A percentile compares a stretch with the other conserved stretches of the same genome.
These are phyloP conservation scores for Sesia apiformis DNA, from an alignment of 2,888 invertebrate species.

Conservation along the genomic window DNA sequence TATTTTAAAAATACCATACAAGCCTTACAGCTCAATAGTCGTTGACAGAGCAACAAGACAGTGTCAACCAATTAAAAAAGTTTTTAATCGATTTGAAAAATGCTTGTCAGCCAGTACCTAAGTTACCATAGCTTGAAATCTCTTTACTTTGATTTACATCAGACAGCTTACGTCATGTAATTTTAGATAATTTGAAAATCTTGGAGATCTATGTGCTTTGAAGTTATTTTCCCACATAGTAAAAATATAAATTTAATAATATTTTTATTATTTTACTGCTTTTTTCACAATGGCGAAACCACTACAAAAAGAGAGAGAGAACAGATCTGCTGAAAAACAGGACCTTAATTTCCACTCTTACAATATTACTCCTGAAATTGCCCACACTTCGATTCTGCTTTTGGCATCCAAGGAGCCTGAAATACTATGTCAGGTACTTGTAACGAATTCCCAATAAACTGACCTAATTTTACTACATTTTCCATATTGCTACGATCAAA, in stretches of 20 bases:
- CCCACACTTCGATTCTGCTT: slow-evolving; percentile 57
- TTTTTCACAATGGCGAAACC: slow-evolving; percentile 35
- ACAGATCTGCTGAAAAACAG: slow-evolving; percentile 57
- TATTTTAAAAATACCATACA: neutral
- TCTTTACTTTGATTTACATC: too few species aligned
- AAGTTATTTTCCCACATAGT: too few species aligned
- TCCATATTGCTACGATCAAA: neutral
- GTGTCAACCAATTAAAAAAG: too few species aligned
- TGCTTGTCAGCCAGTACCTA: too few species aligned
- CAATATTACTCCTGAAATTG: slow-evolving; percentile 57
- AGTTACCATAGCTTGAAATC: too few species aligned
- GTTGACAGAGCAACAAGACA: too few species aligned
- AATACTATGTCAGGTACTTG: slow-evolving; percentile 56
- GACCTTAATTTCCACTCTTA: slow-evolving; percentile 56
- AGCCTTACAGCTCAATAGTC: neutral
- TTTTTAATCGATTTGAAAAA: too few species aligned
- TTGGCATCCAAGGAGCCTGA: slow-evolving; percentile 54
- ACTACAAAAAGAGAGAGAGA: slow-evolving; percentile 56
- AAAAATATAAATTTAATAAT: too few species aligned
- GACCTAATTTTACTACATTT: neutral
- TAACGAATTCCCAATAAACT: neutral
- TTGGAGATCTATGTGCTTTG: too few species aligned
- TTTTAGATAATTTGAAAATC: too few species aligned
- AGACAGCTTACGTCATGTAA: too few species aligned
- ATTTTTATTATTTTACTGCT: too few species aligned